Conservation (phyloP, 35 echinoderm and acorn worm species). For the Holothuria glaberrima region DNA sequence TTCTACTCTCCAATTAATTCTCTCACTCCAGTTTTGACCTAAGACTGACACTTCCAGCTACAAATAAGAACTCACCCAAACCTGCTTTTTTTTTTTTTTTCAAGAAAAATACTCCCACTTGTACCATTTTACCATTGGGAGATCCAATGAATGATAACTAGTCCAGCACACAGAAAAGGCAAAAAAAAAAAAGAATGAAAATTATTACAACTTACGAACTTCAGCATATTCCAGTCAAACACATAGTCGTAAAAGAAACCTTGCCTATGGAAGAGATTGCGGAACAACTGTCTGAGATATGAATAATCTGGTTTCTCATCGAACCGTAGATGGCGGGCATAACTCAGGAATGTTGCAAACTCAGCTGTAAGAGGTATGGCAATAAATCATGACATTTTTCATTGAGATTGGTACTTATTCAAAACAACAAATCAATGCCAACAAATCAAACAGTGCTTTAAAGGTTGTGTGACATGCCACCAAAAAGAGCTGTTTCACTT, state of each 20-base stretch:
- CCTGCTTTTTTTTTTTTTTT: too few species aligned
- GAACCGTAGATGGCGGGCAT: constrained; percentile 90
- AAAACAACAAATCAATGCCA: neutral
- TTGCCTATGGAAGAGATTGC: constrained; percentile 98
- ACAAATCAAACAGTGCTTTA: neutral
- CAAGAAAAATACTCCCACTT: too few species aligned
- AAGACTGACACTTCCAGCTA: too few species aligned
- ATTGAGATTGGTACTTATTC: neutral
- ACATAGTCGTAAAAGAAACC: constrained; percentile 98
- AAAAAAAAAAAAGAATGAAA: neutral
- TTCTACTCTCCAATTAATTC: too few species aligned
- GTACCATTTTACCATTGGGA: too few species aligned
- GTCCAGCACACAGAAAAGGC: neutral
- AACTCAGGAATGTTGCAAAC: constrained; percentile 98
- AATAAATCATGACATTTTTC: neutral
- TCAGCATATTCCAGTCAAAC: constrained; percentile 99
- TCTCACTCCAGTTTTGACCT: too few species aligned
- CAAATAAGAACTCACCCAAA: too few species aligned
- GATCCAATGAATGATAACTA: too few species aligned
- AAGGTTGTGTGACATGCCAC: too few species aligned
- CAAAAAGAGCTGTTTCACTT: too few species aligned
- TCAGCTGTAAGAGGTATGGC: constrained; percentile 70
- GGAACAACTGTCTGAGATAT: constrained; percentile 96
- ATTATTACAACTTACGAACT: constrained; percentile 81
- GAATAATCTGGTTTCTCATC: constrained; percentile 99